Conservation (phyloP, 2,113 vertebrate species). For the Nyctibius bracteatus region DNA sequence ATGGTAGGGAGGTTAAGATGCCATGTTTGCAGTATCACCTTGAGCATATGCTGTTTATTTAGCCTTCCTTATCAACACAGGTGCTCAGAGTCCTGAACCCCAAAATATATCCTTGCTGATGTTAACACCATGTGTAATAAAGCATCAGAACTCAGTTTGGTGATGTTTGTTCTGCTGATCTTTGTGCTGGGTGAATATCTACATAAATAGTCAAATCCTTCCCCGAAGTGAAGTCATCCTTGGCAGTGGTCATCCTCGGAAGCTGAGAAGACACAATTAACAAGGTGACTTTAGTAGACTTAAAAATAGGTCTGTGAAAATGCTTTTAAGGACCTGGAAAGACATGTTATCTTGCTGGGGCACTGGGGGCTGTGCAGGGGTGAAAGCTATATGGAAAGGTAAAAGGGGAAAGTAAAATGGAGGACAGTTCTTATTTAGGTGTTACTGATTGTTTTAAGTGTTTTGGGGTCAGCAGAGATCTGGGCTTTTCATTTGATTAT, state of each 20-base stretch:
- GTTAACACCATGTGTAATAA: background rate
- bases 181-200: background rate
- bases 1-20: background rate
- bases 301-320: conserved; percentile 24
- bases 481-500: conserved; percentile 8
- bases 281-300: conserved; percentile 34
- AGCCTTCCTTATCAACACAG: background rate
- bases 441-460: conserved; percentile 17
- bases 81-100: background rate
- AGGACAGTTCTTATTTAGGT: conserved; percentile 7
- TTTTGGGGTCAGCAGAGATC: conserved; percentile 40
- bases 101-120: background rate
- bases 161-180: background rate
- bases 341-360: conserved; percentile 10
- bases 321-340: conserved; percentile 12
- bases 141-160: background rate
- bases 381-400: background rate
- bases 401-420: conserved; percentile 3
- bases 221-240: background rate
- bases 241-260: background rate
- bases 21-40: background rate
- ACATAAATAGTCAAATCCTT: background rate
- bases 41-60: background rate
- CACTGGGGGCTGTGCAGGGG: background rate
- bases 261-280: background rate